phyloP scores from a whole-genome alignment of 53 echinoderm and acorn worm genomes.

The Arbacia lixula region DNA sequence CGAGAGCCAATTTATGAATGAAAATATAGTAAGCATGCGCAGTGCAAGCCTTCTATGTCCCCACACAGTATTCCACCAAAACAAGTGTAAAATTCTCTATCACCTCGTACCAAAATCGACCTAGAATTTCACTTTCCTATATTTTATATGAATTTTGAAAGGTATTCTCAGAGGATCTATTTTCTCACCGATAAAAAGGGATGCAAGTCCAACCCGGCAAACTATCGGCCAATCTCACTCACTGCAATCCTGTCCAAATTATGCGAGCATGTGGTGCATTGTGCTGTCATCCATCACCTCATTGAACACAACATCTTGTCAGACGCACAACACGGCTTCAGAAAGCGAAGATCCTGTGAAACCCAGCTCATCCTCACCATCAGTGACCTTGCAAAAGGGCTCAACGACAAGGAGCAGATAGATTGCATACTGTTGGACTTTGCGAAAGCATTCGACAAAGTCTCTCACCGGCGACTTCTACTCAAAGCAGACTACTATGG shows the following conservation, averaged over 20 bases:
- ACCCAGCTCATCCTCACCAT: slow-evolving; percentile 9
- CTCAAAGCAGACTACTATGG: slow-evolving; percentile 37
- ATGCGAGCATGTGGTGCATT: slow-evolving; percentile 57
- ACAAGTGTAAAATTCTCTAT: no score
- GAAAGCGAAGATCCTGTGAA: slow-evolving; percentile 52
- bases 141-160: no score
- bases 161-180: no score
- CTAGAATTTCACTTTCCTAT: no score
- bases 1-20: no score
- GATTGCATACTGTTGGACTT: slow-evolving; percentile 19
- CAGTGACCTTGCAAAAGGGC: slow-evolving; percentile 41
- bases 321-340: slow-evolving; percentile 56
- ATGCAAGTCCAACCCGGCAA: slow-evolving; percentile 37
- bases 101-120: no score
- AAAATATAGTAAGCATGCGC: no score
- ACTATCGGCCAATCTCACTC: slow-evolving; percentile 58
- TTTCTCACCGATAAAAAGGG: slow-evolving; percentile 64
- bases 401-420: slow-evolving; percentile 21
- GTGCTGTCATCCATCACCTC: slow-evolving; percentile 61
- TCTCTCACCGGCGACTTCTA: slow-evolving; percentile 15
- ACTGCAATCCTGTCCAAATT: slow-evolving; percentile 56
- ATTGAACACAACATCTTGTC: neutral
- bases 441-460: slow-evolving; percentile 33
- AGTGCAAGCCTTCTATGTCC: no score
- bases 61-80: no score